These are phyloP conservation scores for Amphimedon queenslandica DNA, from an alignment of 37 sponge, comb jelly and placozoan species.

Conservation along the genomic window DNA sequence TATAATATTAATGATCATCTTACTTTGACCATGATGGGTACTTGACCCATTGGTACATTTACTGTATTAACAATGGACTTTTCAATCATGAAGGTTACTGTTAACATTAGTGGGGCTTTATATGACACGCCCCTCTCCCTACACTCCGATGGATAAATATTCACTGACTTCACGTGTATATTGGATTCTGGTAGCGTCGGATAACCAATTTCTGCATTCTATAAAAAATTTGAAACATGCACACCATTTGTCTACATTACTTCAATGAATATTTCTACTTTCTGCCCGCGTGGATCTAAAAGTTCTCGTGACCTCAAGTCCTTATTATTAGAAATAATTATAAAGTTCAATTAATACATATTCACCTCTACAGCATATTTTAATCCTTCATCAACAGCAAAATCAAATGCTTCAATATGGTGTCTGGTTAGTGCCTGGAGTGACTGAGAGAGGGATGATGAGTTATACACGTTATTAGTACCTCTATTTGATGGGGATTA, in stretches of 20 bases:
- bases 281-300: slow-evolving; percentile 38
- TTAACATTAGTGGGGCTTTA: slow-evolving; percentile 59
- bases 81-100: slow-evolving; percentile 57
- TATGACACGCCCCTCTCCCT: slow-evolving; percentile 57
- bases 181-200: slow-evolving; percentile 67
- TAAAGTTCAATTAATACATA: background rate
- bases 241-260: background rate
- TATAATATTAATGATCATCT: background rate
- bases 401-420: slow-evolving; percentile 90
- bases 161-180: slow-evolving; percentile 42
- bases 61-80: slow-evolving; percentile 17
- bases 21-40: slow-evolving; percentile 94
- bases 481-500: background rate
- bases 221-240: background rate
- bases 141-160: slow-evolving; percentile 71
- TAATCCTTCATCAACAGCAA: slow-evolving; percentile 75
- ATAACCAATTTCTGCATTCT: slow-evolving; percentile 68
- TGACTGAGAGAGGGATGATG: slow-evolving; percentile 6
- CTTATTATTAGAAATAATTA: background rate
- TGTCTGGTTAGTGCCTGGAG: slow-evolving; percentile 76
- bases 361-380: slow-evolving; percentile 69
- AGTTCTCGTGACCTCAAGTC: slow-evolving; percentile 61
- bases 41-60: slow-evolving; percentile 41
- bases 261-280: slow-evolving; percentile 48
- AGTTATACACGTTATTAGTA: background rate